Evolutionary conservation across 2,888 invertebrate species (phyloP).

Genomic region (Elegia similella): DNA sequence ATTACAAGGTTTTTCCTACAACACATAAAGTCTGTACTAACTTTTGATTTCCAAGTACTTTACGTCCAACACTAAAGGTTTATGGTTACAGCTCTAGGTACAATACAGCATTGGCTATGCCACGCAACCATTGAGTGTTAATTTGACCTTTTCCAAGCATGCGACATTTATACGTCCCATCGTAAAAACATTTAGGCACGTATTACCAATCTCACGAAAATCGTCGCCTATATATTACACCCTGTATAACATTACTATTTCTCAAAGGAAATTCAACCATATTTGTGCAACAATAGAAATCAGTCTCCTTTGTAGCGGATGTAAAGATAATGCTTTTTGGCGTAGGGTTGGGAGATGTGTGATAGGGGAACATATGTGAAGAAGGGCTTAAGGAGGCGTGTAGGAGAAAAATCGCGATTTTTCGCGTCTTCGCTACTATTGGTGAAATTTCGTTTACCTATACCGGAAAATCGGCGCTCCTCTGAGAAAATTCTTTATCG

Average conservation of each 20-base stretch:
- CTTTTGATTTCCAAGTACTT: neutral
- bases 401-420: slow-evolving; percentile 53
- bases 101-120: neutral
- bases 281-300: neutral
- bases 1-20: neutral
- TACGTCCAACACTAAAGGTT: neutral
- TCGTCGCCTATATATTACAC: neutral
- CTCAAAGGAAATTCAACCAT: neutral
- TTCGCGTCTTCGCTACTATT: slow-evolving; percentile 49
- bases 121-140: slow-evolving; percentile 11
- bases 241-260: neutral
- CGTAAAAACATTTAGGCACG: slow-evolving; percentile 16
- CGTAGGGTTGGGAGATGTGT: slow-evolving; percentile 29
- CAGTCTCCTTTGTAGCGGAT: neutral
- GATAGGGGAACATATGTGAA: slow-evolving; percentile 35
- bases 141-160: slow-evolving; percentile 9
- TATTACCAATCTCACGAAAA: slow-evolving; percentile 13
- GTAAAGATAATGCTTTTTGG: neutral
- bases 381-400: slow-evolving; percentile 44
- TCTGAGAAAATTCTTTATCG: neutral
- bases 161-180: slow-evolving; percentile 8
- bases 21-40: neutral
- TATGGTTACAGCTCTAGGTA: neutral
- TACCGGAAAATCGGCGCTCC: neutral
- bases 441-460: slow-evolving; percentile 36